These are phyloP conservation scores for Diorhabda sublineata DNA, from an alignment of 1,140 invertebrate genomes.

Conservation along the genomic window DNA sequence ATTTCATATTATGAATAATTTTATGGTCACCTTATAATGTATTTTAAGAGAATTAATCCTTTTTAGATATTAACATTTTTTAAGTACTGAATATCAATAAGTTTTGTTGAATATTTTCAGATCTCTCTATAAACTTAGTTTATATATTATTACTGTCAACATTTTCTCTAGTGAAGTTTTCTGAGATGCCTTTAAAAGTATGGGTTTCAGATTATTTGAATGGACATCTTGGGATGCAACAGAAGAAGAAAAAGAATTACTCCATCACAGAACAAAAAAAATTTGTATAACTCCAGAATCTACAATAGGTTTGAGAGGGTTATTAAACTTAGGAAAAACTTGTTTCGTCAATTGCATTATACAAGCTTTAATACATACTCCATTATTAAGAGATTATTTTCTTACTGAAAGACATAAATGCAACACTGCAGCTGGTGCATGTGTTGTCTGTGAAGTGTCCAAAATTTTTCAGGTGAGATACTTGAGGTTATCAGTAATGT, in stretches of 20 bases:
- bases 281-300: conserved; percentile 76
- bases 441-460: conserved; percentile 91
- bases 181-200: background rate
- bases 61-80: too few species aligned
- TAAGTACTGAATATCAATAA: too few species aligned
- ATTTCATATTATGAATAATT: too few species aligned
- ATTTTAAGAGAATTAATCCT: too few species aligned
- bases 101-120: too few species aligned
- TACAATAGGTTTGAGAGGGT: conserved; percentile 82
- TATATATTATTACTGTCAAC: too few species aligned
- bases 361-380: conserved; percentile 91
- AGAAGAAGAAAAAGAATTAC: conserved; percentile 64
- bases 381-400: conserved; percentile 91
- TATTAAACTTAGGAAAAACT: conserved; percentile 96
- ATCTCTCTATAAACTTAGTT: too few species aligned
- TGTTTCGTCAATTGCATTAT: conserved; percentile 99
- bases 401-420: conserved; percentile 88
- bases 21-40: too few species aligned
- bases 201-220: conserved; percentile 35
- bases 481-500: too few species aligned
- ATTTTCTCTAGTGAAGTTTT: too few species aligned
- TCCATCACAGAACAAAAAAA: conserved; percentile 67
- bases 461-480: conserved; percentile 65
- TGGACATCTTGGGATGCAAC: conserved; percentile 70
- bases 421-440: conserved; percentile 61